A percentile compares a stretch with the other conserved stretches of the same genome.
phyloP scores from a whole-genome alignment of 2,113 vertebrate genomes.

The Mormyrus lacerda region DNA sequence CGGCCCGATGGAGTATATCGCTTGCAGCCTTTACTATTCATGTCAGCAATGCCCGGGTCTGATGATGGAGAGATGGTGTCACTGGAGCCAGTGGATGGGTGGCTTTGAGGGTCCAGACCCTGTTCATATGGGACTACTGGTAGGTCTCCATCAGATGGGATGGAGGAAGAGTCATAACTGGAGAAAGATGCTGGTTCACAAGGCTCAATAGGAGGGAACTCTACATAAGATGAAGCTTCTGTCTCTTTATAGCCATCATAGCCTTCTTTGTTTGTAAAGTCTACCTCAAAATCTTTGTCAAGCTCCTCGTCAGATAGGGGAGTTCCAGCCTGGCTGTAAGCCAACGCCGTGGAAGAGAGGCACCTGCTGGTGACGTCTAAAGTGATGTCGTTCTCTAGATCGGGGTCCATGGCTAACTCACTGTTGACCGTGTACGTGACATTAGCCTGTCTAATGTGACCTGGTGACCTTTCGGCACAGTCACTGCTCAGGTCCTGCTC shows the following conservation, averaged over 20 bases:
- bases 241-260: conserved; percentile 55
- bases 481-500: conserved; percentile 64
- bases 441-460: conserved; percentile 40
- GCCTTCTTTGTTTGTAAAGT: conserved; percentile 56
- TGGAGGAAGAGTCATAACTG: conserved; percentile 47
- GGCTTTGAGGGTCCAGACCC: conserved; percentile 29
- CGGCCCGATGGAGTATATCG: conserved; percentile 59
- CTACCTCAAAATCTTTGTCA: conserved; percentile 59
- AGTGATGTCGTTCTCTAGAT: conserved; percentile 54
- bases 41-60: conserved; percentile 90
- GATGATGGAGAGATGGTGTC: conserved; percentile 86
- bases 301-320: conserved; percentile 58
- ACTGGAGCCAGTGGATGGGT: conserved; percentile 41
- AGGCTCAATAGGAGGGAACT: conserved; percentile 62
- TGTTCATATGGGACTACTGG: conserved; percentile 31
- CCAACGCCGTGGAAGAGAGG: conserved; percentile 55
- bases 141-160: conserved; percentile 39
- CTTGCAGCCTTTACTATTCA: conserved; percentile 64
- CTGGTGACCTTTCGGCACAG: conserved; percentile 54
- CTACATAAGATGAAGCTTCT: conserved; percentile 48
- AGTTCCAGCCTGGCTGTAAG: conserved; percentile 42
- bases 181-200: conserved; percentile 45
- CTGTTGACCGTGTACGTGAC: conserved; percentile 68
- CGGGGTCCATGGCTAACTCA: conserved; percentile 58
- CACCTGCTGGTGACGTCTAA: conserved; percentile 62